Evolutionary conservation across 2,888 invertebrate species (phyloP).

Genomic region (Ypsolopha sequella): DNA sequence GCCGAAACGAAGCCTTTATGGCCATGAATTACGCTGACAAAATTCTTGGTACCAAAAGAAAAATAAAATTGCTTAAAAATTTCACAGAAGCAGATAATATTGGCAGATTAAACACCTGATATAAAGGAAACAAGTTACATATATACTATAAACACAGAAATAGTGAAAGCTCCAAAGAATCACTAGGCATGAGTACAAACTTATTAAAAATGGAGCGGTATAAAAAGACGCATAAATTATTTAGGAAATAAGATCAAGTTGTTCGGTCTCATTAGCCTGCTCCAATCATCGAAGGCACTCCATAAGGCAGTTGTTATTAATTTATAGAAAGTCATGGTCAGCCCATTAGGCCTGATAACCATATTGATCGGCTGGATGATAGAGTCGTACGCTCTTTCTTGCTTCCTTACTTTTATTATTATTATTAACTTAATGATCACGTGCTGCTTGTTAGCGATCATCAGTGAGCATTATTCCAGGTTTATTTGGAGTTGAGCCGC

Average conservation of each 20-base stretch:
- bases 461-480: slow-evolving; percentile 50
- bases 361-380: slow-evolving; percentile 43
- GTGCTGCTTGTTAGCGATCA: slow-evolving; percentile 62
- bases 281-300: slow-evolving; percentile 47
- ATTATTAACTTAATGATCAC: slow-evolving; percentile 61
- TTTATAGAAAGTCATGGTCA: slow-evolving; percentile 68
- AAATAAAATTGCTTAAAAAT: slow-evolving; percentile 4
- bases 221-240: slow-evolving; percentile 38
- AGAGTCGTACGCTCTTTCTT: background rate
- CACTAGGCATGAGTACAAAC: background rate
- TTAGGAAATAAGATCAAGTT: slow-evolving; percentile 44
- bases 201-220: slow-evolving; percentile 28
- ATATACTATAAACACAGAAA: too few species aligned
- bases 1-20: slow-evolving; percentile 32
- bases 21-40: slow-evolving; percentile 22
- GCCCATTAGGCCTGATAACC: slow-evolving; percentile 59
- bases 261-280: slow-evolving; percentile 55
- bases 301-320: slow-evolving; percentile 58
- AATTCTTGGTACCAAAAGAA: slow-evolving; percentile 14
- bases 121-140: too few species aligned
- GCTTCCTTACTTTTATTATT: slow-evolving; percentile 32
- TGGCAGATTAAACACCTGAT: too few species aligned
- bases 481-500: slow-evolving; percentile 35
- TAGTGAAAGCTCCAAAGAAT: too few species aligned
- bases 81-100: background rate